These are phyloP conservation scores for Pseudomyrmex flavicornis DNA, from an alignment of 1,140 invertebrate genomes.

Conservation along the genomic window DNA sequence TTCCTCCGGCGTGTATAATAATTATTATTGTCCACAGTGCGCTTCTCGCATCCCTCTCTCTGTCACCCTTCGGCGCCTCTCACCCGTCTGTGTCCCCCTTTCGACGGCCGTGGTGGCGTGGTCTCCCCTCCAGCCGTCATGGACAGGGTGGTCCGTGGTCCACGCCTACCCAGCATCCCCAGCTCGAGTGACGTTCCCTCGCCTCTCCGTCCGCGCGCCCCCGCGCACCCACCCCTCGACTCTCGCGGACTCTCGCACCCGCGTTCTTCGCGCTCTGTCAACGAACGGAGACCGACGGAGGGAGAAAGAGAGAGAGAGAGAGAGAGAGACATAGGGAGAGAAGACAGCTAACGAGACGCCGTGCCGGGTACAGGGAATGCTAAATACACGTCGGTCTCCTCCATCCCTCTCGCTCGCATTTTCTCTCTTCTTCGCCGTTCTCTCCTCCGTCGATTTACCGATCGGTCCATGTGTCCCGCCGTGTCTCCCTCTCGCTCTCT, in stretches of 20 bases:
- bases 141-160: slow-evolving; percentile 75
- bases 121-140: slow-evolving; percentile 68
- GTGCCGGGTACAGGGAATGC: slow-evolving; percentile 75
- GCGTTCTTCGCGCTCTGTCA: slow-evolving; percentile 45
- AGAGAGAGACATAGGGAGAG: slow-evolving; percentile 49
- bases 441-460: slow-evolving; percentile 24
- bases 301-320: not conserved
- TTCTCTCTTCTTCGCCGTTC: not conserved
- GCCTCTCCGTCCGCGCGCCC: slow-evolving; percentile 60
- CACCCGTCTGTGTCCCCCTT: slow-evolving; percentile 19
- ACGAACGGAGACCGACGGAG: slow-evolving; percentile 40
- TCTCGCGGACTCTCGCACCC: slow-evolving; percentile 71
- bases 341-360: slow-evolving; percentile 79
- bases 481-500: slow-evolving; percentile 33
- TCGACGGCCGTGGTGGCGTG: slow-evolving; percentile 51
- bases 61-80: slow-evolving; percentile 8
- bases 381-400: slow-evolving; percentile 78
- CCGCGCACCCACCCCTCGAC: slow-evolving; percentile 57
- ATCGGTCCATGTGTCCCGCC: slow-evolving; percentile 38
- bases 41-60: slow-evolving; percentile 45
- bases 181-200: slow-evolving; percentile 60
- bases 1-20: slow-evolving; percentile 76
- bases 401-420: not conserved
- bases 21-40: slow-evolving; percentile 76
- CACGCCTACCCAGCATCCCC: slow-evolving; percentile 79